Evolutionary conservation across 2,113 vertebrate genomes (phyloP).

Genomic region (Silurus glanis): DNA sequence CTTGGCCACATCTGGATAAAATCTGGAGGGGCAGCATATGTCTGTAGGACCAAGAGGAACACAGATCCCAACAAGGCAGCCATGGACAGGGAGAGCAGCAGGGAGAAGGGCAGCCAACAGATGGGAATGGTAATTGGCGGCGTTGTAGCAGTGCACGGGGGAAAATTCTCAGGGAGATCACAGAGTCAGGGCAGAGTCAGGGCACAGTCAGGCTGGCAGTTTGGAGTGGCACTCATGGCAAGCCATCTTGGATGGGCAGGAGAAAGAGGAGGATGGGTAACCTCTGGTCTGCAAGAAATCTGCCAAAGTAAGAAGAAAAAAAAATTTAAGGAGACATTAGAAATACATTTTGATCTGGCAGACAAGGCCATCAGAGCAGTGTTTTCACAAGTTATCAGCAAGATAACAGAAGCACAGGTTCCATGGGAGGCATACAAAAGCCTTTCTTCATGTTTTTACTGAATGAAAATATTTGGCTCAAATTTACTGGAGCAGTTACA

Average conservation of each 20-base stretch:
- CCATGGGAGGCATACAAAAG: conserved; percentile 1
- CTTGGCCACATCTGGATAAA: conserved; percentile 62
- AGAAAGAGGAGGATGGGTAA: conserved; percentile 39
- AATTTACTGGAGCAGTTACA: conserved; percentile 14
- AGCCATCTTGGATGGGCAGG: conserved; percentile 59
- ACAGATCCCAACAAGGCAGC: conserved; percentile 77
- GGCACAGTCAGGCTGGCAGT: conserved; percentile 49
- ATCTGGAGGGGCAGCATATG: conserved; percentile 70
- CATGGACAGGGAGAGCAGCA: conserved; percentile 67
- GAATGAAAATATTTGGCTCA: conserved; percentile 20
- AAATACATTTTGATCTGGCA: neutral
- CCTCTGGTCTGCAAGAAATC: conserved; percentile 69
- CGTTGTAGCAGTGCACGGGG: conserved; percentile 56
- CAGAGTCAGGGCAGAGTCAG: conserved; percentile 55
- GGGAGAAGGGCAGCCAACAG: conserved; percentile 7
- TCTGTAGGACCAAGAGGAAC: conserved; percentile 79
- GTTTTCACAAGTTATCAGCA: neutral
- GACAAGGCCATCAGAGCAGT: neutral
- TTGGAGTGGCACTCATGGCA: conserved; percentile 58
- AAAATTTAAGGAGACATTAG: conserved; percentile 53
- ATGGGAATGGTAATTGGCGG: conserved; percentile 17
- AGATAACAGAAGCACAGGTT: neutral
- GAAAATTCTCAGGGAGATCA: conserved; percentile 57
- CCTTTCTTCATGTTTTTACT: neutral
- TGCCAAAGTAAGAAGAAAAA: conserved; percentile 60